phyloP scores from a whole-genome alignment of 2,797 vertebrate genomes.

The Crocidura indochinensis region DNA sequence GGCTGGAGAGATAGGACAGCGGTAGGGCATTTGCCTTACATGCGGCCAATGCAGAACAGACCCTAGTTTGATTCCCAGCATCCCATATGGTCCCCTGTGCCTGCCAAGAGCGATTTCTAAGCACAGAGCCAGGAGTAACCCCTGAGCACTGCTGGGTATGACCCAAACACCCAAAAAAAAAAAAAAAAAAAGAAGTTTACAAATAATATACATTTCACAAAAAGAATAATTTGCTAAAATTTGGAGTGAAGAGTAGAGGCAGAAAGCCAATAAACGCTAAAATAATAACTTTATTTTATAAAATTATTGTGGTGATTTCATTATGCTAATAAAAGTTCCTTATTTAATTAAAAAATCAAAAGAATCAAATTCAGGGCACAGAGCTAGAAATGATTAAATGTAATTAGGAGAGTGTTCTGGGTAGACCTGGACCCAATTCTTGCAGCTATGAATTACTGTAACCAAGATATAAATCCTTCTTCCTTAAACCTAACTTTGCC shows the following conservation, averaged over 20 bases:
- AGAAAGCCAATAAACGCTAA: conserved; percentile 54
- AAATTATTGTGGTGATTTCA: conserved; percentile 41
- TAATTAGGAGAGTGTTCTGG: conserved; percentile 40
- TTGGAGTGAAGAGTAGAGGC: conserved; percentile 56
- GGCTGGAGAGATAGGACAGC: no score
- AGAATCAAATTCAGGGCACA: conserved; percentile 10
- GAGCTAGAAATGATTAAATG: conserved; percentile 38
- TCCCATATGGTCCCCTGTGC: no score
- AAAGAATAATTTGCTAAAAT: conserved; percentile 62
- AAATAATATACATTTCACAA: conserved; percentile 9
- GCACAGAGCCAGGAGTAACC: no score
- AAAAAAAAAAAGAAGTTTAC: no score
- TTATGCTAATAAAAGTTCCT: conserved; percentile 41
- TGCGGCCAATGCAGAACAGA: no score
- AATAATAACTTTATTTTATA: conserved; percentile 51
- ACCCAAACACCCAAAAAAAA: no score
- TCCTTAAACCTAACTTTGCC: conserved; percentile 2
- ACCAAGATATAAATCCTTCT: conserved; percentile 27
- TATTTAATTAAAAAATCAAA: conserved; percentile 67
- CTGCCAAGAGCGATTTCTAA: no score
- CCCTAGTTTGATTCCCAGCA: no score
- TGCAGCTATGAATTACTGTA: conserved; percentile 34
- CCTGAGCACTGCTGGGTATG: no score
- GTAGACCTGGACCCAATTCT: conserved; percentile 34
- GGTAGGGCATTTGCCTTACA: no score